Evolutionary conservation across 2,888 invertebrate species (phyloP).

Genomic region (Plagiodera versicolora): DNA sequence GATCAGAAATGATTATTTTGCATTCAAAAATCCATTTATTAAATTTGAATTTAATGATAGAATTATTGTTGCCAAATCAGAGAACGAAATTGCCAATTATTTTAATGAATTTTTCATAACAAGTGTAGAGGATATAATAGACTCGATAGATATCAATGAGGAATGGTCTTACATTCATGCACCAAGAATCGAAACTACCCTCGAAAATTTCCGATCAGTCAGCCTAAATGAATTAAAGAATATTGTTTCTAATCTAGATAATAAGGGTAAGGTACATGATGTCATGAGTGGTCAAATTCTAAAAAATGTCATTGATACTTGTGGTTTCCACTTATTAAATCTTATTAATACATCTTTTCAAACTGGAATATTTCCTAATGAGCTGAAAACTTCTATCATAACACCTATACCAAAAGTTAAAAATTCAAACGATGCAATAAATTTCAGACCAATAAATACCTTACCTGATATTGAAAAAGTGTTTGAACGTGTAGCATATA

Average conservation of each 20-base stretch:
- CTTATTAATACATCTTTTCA: slow-evolving; percentile 10
- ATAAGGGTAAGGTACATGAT: not conserved
- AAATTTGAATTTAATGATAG: slow-evolving; percentile 9
- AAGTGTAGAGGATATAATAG: not conserved
- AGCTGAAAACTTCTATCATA: slow-evolving; percentile 1
- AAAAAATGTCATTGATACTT: slow-evolving; percentile 5
- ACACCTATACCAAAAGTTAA: not conserved
- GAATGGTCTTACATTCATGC: not conserved
- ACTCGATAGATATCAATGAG: too few species aligned
- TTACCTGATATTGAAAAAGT: slow-evolving; percentile 4
- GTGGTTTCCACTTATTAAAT: slow-evolving; percentile 6
- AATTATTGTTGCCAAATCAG: not conserved
- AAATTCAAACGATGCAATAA: slow-evolving; percentile 1
- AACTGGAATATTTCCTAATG: slow-evolving; percentile 2
- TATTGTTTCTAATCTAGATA: too few species aligned
- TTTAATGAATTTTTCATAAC: slow-evolving; percentile 7
- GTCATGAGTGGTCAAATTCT: slow-evolving; percentile 1
- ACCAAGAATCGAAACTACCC: not conserved
- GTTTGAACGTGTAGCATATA: slow-evolving; percentile 4
- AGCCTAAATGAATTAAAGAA: not conserved
- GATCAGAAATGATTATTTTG: slow-evolving; percentile 8
- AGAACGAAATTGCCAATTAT: slow-evolving; percentile 11
- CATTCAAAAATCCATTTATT: slow-evolving; percentile 6
- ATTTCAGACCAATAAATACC: slow-evolving; percentile 7
- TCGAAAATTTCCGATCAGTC: not conserved